These are phyloP conservation scores for Albula glossodonta DNA, from an alignment of 2,113 vertebrate genomes.

Conservation along the genomic window DNA sequence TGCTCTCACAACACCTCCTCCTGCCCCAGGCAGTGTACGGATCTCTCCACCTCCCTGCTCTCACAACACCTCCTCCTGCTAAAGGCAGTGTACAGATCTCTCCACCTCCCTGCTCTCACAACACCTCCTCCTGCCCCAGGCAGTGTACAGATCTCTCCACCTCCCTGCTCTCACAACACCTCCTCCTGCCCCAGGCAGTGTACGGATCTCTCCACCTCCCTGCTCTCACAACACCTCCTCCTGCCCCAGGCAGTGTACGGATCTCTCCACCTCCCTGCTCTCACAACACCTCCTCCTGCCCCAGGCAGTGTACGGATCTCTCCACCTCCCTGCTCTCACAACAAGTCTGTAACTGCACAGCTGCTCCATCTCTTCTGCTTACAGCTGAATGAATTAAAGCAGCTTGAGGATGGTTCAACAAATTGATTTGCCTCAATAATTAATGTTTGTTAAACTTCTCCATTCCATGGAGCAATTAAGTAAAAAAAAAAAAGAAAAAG, in stretches of 20 bases:
- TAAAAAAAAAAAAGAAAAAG: constrained; percentile 47
- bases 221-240: not conserved
- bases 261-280: not conserved
- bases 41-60: too few relatives aligned
- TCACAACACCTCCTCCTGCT: too few relatives aligned
- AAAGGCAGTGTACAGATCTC: too few relatives aligned
- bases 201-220: too few relatives aligned
- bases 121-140: too few relatives aligned
- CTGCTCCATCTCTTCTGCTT: constrained; percentile 57
- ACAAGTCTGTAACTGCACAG: not conserved
- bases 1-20: too few relatives aligned
- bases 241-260: not conserved
- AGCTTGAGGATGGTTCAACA: constrained; percentile 79
- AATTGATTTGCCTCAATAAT: constrained; percentile 84
- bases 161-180: too few relatives aligned
- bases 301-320: not conserved
- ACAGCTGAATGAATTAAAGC: constrained; percentile 84
- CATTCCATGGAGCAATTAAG: constrained; percentile 87
- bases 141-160: too few relatives aligned
- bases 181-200: too few relatives aligned
- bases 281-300: not conserved
- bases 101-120: too few relatives aligned
- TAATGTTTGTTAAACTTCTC: constrained; percentile 88
- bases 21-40: too few relatives aligned
- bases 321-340: not conserved